Conservation (phyloP, 2,888 invertebrate species). For the Nudaria mundana region DNA sequence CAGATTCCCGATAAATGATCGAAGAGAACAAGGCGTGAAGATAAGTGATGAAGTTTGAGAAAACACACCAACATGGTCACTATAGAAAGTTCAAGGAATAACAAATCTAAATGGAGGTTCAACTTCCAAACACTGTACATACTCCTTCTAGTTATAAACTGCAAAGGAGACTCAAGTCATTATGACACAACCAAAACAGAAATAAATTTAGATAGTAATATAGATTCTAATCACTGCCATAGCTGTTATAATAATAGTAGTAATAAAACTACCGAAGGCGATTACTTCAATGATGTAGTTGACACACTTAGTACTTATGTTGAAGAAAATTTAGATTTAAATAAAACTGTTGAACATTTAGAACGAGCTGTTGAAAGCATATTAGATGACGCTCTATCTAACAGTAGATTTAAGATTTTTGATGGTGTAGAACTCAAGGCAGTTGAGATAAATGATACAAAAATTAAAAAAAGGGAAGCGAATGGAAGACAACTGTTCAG, state of each 20-base stretch:
- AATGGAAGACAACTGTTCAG: slow-evolving; percentile 64
- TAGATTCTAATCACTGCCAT: slow-evolving; percentile 72
- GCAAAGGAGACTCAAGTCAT: slow-evolving; percentile 54
- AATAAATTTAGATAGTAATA: slow-evolving; percentile 53
- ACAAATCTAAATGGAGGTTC: slow-evolving; percentile 57
- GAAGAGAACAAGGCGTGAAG: slow-evolving; percentile 27
- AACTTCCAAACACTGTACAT: slow-evolving; percentile 54
- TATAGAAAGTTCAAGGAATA: slow-evolving; percentile 46
- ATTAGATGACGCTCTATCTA: slow-evolving; percentile 79
- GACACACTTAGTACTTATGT: slow-evolving; percentile 51
- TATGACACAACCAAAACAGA: slow-evolving; percentile 60
- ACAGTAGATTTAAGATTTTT: slow-evolving; percentile 79
- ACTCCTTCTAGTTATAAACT: slow-evolving; percentile 47
- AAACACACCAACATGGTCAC: slow-evolving; percentile 55
- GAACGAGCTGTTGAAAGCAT: slow-evolving; percentile 78
- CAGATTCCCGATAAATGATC: slow-evolving; percentile 52
- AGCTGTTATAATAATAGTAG: slow-evolving; percentile 65
- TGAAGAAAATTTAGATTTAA: slow-evolving; percentile 53
- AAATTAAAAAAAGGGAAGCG: slow-evolving; percentile 14
- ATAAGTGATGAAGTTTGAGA: slow-evolving; percentile 65
- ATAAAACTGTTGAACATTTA: slow-evolving; percentile 61
- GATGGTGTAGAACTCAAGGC: slow-evolving; percentile 80
- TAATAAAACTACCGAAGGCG: slow-evolving; percentile 34
- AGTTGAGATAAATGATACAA: slow-evolving; percentile 23
- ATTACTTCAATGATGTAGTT: slow-evolving; percentile 50